Evolutionary conservation across 2,888 invertebrate genomes (phyloP).

Genomic region (Dorcus hopei): DNA sequence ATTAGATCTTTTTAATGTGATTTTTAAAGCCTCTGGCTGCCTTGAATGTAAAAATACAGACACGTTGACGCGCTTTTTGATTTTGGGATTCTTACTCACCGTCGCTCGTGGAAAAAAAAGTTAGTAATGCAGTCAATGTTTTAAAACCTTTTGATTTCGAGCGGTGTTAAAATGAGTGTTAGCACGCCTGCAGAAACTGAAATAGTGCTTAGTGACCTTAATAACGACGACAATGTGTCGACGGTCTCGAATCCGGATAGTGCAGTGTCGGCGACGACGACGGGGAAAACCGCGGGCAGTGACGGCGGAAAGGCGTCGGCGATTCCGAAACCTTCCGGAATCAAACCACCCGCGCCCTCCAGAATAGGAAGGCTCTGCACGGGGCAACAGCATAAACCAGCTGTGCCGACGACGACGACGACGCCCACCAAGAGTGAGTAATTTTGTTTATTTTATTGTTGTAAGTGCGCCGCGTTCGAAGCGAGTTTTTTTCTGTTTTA

Average conservation of each 20-base stretch:
- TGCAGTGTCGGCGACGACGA: slow-evolving; percentile 6
- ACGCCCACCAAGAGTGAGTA: slow-evolving; percentile 47
- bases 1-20: too few relatives aligned
- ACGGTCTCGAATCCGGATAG: slow-evolving; percentile 33
- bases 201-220: neutral
- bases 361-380: slow-evolving; percentile 68
- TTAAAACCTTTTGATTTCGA: too few relatives aligned
- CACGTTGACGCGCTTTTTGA: too few relatives aligned
- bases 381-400: slow-evolving; percentile 63
- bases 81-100: too few relatives aligned
- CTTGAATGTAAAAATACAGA: too few relatives aligned
- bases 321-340: slow-evolving; percentile 40
- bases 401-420: slow-evolving; percentile 57
- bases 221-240: slow-evolving; percentile 13
- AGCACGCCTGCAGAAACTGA: too few relatives aligned
- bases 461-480: too few relatives aligned
- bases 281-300: slow-evolving; percentile 9
- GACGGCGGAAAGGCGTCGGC: slow-evolving; percentile 14
- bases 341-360: slow-evolving; percentile 62
- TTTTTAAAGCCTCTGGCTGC: too few relatives aligned
- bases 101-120: too few relatives aligned
- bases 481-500: too few relatives aligned
- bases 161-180: too few relatives aligned
- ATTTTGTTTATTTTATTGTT: slow-evolving; percentile 15
- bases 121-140: too few relatives aligned